Evolutionary conservation across 1,140 invertebrate genomes (phyloP), one percentile per base, ranked within the genome.

Genomic region (Eubasilissa regina): DNA sequence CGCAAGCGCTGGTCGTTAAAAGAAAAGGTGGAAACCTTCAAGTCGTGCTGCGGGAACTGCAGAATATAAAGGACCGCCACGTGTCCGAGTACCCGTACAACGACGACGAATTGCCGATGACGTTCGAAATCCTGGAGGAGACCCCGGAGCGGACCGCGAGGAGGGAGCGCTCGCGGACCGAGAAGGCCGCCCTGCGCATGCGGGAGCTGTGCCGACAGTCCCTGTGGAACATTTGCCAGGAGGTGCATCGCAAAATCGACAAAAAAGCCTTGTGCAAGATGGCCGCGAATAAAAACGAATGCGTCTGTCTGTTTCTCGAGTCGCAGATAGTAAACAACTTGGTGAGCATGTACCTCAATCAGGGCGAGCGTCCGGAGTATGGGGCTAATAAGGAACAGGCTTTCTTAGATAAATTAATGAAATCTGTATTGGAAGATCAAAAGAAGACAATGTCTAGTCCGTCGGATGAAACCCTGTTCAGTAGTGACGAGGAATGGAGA

Each of bases 61-160:
- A 48, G 17, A 35, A 55, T 4, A 35, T 25, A 8, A n/a, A 15
- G 9, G 47, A 58, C 21, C 77, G 77, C 8, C 77, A 78, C 10
- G 43, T 55, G 13, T 70, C 77, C 17, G 66, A 78, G 4, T 72
- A 60, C 25, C 77, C 77, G 43, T 78, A 78, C 68, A 44, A 70
- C 15, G 66, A 73, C 10, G 35, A 21, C 8, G 68, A 1, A 15
- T 12, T 43, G n/a, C 66, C 77, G 9, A 72, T 0, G 17, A 55
- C 51, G 1, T 73, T 73, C 25, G 25, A 25, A 53, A 19, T 73
- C 19, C 11, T 53, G 25, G 68, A 35, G 3, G 68, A 73, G n/a
- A 19, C 68, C 3, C 47, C 4, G 3, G 68, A 51, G 10, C 68
- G 53, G 25, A 12, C 13, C 11, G n/a, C 12, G n/a, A 9, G 47